phyloP scores from a whole-genome alignment of 2,888 invertebrate genomes.

The Mythimna impura region DNA sequence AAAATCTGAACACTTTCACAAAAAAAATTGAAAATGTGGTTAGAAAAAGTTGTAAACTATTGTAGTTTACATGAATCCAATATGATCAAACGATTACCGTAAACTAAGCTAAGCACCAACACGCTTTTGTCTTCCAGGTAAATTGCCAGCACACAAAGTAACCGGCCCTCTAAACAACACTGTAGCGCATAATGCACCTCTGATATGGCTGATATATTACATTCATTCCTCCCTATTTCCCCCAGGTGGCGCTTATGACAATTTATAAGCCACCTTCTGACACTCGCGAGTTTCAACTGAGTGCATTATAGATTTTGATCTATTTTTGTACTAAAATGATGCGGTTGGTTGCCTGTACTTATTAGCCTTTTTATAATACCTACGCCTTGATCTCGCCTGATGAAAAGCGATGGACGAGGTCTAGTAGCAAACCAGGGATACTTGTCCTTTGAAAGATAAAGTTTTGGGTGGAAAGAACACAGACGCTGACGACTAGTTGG shows the following conservation, averaged over 20 bases:
- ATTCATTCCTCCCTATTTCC: slow-evolving; percentile 16
- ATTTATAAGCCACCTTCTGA: slow-evolving; percentile 15
- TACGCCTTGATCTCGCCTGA: no score
- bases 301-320: slow-evolving; percentile 38
- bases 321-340: neutral
- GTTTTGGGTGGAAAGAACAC: neutral
- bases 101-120: neutral
- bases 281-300: slow-evolving; percentile 3
- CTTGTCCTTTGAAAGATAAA: neutral
- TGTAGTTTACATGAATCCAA: neutral
- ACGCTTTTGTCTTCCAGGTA: slow-evolving; percentile 4
- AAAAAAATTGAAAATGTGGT: no score
- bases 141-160: slow-evolving; percentile 9
- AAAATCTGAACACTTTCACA: no score
- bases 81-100: no score
- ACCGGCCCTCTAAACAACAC: neutral
- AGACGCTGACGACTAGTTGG: no score
- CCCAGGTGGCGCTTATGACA: slow-evolving; percentile 18
- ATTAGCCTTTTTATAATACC: no score
- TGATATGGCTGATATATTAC: slow-evolving; percentile 21
- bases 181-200: slow-evolving; percentile 7
- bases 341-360: neutral
- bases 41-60: no score
- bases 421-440: neutral
- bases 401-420: neutral